Evolutionary conservation across 2,113 vertebrate species (phyloP).

Genomic region (Neolamprologus toae): DNA sequence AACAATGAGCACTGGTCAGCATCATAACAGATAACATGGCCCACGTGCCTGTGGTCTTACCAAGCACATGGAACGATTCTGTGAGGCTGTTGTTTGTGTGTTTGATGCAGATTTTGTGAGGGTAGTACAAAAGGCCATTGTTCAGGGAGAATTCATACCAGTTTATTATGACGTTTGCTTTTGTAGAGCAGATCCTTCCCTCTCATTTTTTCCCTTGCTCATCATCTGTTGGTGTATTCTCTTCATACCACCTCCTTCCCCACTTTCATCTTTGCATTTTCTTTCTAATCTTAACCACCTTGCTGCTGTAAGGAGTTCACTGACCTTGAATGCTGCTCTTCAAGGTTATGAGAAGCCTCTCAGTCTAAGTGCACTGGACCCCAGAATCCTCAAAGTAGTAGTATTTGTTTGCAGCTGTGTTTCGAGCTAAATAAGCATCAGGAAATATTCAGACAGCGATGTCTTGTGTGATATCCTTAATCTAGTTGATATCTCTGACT

Average conservation of each 20-base stretch:
- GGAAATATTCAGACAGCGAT: background rate
- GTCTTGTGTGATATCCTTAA: background rate
- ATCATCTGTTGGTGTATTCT: background rate
- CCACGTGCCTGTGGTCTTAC: background rate
- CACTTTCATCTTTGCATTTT: background rate
- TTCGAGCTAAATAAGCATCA: background rate
- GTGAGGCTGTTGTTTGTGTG: constrained; percentile 6
- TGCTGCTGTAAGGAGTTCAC: background rate
- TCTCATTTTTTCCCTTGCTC: background rate
- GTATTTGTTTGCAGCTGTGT: background rate
- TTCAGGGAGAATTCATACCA: background rate
- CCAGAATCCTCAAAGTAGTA: background rate
- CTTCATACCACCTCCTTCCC: background rate
- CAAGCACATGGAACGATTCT: constrained; percentile 8
- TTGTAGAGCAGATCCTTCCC: background rate
- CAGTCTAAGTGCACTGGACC: background rate
- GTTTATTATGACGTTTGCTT: background rate
- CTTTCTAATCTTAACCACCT: background rate
- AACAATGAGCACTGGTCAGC: background rate
- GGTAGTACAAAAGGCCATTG: constrained; percentile 16
- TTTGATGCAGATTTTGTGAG: background rate
- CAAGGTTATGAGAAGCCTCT: background rate
- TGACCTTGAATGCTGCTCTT: background rate
- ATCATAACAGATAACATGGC: background rate
- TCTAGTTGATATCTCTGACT: background rate